phyloP scores from a whole-genome alignment of 2,113 vertebrate species.

The Columba janthina region DNA sequence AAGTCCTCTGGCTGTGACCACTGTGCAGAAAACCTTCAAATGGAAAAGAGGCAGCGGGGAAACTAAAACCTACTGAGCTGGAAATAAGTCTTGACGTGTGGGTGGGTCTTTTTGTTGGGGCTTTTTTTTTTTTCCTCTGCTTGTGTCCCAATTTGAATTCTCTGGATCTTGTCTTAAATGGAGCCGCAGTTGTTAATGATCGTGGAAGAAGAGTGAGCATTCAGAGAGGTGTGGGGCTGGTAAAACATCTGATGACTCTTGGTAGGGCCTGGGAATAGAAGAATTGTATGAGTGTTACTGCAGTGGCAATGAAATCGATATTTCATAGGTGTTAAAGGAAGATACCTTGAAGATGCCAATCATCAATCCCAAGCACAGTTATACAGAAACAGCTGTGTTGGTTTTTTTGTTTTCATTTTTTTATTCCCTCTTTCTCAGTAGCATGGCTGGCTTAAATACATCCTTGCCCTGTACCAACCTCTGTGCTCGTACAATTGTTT shows the following conservation, averaged over 20 bases:
- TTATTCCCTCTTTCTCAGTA: not conserved
- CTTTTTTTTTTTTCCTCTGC: not conserved
- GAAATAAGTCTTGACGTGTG: not conserved
- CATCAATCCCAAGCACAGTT: not conserved
- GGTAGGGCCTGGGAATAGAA: not conserved
- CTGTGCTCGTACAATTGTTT: constrained; percentile 14
- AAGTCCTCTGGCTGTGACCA: not conserved
- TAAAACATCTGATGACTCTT: not conserved
- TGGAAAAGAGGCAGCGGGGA: not conserved
- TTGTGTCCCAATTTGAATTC: not conserved
- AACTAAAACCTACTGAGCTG: not conserved
- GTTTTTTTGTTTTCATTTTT: not conserved
- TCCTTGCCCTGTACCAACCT: not conserved
- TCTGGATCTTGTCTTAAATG: not conserved
- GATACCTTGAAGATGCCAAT: not conserved
- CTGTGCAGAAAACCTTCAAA: not conserved
- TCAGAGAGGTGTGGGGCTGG: not conserved
- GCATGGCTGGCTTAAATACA: not conserved
- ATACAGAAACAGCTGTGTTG: not conserved
- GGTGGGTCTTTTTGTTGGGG: not conserved
- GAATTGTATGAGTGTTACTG: not conserved
- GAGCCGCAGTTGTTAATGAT: not conserved
- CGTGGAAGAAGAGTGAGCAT: not conserved
- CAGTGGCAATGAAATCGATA: not conserved
- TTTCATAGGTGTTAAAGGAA: not conserved